Percentiles rank a stretch among this genome's conserved stretches.
These are phyloP conservation scores for Drosophila anceps DNA, from an alignment of 2,888 invertebrate genomes.

Conservation along the genomic window DNA sequence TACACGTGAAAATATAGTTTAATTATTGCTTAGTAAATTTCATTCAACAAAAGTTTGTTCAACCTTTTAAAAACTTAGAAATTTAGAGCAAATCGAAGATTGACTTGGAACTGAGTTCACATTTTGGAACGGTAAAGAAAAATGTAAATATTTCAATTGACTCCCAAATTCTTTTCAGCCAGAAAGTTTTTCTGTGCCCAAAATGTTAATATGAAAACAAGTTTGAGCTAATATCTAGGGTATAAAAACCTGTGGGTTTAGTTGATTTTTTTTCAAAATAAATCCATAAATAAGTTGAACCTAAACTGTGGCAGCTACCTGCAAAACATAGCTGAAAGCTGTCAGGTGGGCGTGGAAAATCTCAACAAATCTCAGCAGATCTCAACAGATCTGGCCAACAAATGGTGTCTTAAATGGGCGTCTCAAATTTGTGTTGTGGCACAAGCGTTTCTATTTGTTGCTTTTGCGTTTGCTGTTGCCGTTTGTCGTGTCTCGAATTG, in stretches of 20 bases:
- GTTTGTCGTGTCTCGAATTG: constrained; percentile 53
- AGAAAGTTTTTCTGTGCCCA: not conserved
- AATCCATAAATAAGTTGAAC: constrained; percentile 55
- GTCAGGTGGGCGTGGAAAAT: constrained; percentile 50
- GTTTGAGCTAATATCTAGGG: constrained; percentile 17
- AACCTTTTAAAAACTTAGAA: not conserved
- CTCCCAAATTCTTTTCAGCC: not conserved
- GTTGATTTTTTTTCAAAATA: constrained; percentile 21
- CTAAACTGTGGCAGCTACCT: constrained; percentile 59
- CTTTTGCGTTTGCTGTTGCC: not conserved
- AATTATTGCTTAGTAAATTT: not conserved
- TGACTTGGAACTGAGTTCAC: not conserved
- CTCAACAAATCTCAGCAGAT: constrained; percentile 53
- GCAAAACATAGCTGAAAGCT: constrained; percentile 31
- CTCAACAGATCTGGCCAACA: constrained; percentile 44
- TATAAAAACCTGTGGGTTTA: constrained; percentile 16
- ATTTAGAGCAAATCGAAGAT: not conserved
- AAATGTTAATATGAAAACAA: not conserved
- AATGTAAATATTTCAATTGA: not conserved
- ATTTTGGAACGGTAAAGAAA: not conserved
- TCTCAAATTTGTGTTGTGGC: constrained; percentile 51
- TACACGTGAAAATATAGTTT: not conserved
- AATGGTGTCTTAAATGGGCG: constrained; percentile 66
- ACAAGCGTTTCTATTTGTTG: constrained; percentile 27
- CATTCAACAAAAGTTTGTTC: not conserved